Conservation (phyloP, 2,113 vertebrate species). For the Sisor rabdophorus region DNA sequence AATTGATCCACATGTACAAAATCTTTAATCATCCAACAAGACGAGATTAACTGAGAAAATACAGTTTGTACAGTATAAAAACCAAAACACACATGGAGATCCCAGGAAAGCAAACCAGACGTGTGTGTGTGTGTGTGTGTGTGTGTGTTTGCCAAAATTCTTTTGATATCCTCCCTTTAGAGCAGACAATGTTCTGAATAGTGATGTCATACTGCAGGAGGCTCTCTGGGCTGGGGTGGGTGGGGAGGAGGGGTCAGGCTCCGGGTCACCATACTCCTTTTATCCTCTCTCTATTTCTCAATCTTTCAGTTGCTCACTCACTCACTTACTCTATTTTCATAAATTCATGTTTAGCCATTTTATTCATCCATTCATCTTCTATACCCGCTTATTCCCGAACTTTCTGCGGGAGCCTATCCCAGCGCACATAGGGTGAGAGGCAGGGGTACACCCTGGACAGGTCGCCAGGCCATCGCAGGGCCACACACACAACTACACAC, state of each 20-base stretch:
- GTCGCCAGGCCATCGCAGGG: too few relatives aligned
- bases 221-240: slow-evolving; percentile 9
- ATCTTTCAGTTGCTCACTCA: slow-evolving; percentile 5
- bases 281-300: slow-evolving; percentile 15
- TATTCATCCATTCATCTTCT: not conserved
- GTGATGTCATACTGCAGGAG: slow-evolving; percentile 36
- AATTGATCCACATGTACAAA: too few relatives aligned
- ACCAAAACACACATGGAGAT: slow-evolving; percentile 3
- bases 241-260: slow-evolving; percentile 22
- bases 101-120: too few relatives aligned
- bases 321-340: not conserved
- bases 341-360: not conserved
- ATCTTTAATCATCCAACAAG: too few relatives aligned
- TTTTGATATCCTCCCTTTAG: slow-evolving; percentile 34
- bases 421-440: too few relatives aligned
- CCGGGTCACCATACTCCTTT: slow-evolving; percentile 31
- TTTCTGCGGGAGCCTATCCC: too few relatives aligned
- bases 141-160: not conserved
- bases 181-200: slow-evolving; percentile 30
- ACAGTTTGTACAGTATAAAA: too few relatives aligned
- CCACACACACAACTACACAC: too few relatives aligned
- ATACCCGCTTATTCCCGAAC: too few relatives aligned
- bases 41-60: too few relatives aligned
- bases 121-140: not conserved
- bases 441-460: too few relatives aligned